phyloP scores from a whole-genome alignment of 1,140 invertebrate species.

The Drosophila lowei region DNA sequence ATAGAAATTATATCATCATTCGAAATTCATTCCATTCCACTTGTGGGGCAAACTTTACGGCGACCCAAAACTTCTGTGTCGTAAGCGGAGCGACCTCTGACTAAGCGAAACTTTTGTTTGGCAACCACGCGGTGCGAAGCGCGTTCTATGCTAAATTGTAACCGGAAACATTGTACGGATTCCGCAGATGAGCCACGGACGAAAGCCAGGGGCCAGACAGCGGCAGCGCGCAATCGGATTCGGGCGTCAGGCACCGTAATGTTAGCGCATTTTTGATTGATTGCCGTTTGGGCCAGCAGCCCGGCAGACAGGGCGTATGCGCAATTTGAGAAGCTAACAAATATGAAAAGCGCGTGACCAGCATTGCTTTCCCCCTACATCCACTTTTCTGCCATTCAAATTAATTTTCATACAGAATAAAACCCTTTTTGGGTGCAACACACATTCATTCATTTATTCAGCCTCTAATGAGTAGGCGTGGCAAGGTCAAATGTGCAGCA shows the following conservation, averaged over 20 bases:
- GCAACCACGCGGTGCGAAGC: constrained; percentile 15
- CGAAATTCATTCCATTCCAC: too few relatives aligned
- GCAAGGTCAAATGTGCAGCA: constrained; percentile 49
- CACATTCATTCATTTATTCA: constrained; percentile 1
- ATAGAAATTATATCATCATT: too few relatives aligned
- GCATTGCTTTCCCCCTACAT: constrained; percentile 11
- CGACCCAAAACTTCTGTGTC: too few relatives aligned
- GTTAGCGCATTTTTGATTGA: constrained; percentile 55
- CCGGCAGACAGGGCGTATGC: constrained; percentile 45
- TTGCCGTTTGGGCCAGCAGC: constrained; percentile 44
- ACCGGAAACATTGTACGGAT: constrained; percentile 48
- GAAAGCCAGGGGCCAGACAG: neutral
- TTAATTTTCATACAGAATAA: constrained; percentile 60
- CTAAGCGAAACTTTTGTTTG: constrained; percentile 60
- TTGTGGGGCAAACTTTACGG: too few relatives aligned
- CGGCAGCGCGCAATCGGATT: constrained; percentile 9
- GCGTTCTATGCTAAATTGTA: constrained; percentile 67
- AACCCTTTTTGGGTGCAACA: constrained; percentile 45
- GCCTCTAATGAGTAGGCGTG: constrained; percentile 34
- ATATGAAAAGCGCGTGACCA: constrained; percentile 61
- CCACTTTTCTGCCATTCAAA: constrained; percentile 10
- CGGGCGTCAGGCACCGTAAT: constrained; percentile 7
- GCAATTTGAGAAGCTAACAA: constrained; percentile 69
- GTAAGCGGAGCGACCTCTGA: constrained; percentile 25
- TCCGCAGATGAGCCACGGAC: constrained; percentile 9